Evolutionary conservation across 2,797 vertebrate genomes (phyloP).

Genomic region (Acrossocheilus wenchowensis): DNA sequence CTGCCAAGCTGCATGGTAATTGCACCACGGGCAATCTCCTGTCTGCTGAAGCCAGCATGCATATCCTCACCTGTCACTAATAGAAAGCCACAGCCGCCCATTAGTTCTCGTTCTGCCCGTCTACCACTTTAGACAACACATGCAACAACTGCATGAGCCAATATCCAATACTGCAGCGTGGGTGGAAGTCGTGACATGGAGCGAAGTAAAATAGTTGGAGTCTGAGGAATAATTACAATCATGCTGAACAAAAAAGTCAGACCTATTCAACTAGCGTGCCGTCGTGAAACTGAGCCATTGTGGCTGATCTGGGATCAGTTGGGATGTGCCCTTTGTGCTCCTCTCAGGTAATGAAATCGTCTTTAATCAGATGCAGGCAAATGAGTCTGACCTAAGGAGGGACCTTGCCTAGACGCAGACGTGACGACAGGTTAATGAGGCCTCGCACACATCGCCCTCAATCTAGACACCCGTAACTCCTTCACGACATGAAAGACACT

Average conservation of each 20-base stretch:
- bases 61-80: conserved; percentile 49
- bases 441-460: conserved; percentile 15
- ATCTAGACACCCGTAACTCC: conserved; percentile 40
- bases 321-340: conserved; percentile 30
- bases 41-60: conserved; percentile 49
- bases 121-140: conserved; percentile 36
- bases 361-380: conserved; percentile 59
- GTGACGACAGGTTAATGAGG: conserved; percentile 52
- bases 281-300: not conserved
- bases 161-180: conserved; percentile 22
- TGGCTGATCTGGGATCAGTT: conserved; percentile 14
- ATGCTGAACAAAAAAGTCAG: conserved; percentile 32
- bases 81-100: conserved; percentile 36
- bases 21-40: conserved; percentile 55
- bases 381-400: conserved; percentile 56
- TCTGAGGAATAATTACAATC: conserved; percentile 52
- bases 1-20: conserved; percentile 47
- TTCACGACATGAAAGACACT: conserved; percentile 18
- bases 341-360: conserved; percentile 59
- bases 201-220: conserved; percentile 37
- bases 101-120: conserved; percentile 31
- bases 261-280: conserved; percentile 6
- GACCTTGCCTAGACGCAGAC: conserved; percentile 31
- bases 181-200: conserved; percentile 35
- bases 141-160: conserved; percentile 41